These are phyloP conservation scores for Amblyopsis hoosieri DNA, from an alignment of 2,797 vertebrate genomes.

Conservation along the genomic window DNA sequence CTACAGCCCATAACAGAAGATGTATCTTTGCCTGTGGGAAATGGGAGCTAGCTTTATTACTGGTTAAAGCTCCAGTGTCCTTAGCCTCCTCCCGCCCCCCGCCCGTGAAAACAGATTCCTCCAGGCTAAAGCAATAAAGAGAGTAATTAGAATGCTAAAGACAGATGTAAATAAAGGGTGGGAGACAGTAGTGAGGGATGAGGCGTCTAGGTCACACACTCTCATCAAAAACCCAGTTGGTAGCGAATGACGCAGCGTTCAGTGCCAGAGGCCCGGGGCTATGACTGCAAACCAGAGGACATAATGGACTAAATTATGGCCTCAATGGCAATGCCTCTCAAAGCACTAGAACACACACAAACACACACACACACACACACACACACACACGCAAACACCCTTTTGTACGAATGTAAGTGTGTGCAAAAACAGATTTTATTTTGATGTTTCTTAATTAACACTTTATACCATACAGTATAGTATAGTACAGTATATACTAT, in stretches of 20 bases:
- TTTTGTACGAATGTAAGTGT: neutral
- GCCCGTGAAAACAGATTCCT: conserved; percentile 83
- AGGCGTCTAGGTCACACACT: conserved; percentile 89
- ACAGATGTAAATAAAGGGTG: conserved; percentile 99
- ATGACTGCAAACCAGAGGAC: conserved; percentile 78
- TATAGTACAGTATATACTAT: conserved; percentile 15
- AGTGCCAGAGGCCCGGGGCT: conserved; percentile 84
- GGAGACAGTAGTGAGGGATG: conserved; percentile 95
- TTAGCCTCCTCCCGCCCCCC: conserved; percentile 64
- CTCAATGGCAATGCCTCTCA: conserved; percentile 73
- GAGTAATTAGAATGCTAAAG: conserved; percentile 99
- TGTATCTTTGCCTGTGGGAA: conserved; percentile 71
- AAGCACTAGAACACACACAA: conserved; percentile 70
- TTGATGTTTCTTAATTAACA: conserved; percentile 44
- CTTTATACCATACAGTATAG: conserved; percentile 34
- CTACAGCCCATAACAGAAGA: conserved; percentile 67
- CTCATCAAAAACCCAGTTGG: conserved; percentile 91
- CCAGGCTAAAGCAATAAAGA: conserved; percentile 98
- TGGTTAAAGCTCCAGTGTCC: conserved; percentile 85
- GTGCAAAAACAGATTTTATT: conserved; percentile 11
- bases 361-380: conserved; percentile 27
- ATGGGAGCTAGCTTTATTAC: conserved; percentile 84
- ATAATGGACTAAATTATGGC: conserved; percentile 84
- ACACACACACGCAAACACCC: conserved; percentile 21
- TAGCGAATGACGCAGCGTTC: conserved; percentile 87